Evolutionary conservation across 2,888 invertebrate genomes (phyloP).

Genomic region (Dicyrtoma fusca): DNA sequence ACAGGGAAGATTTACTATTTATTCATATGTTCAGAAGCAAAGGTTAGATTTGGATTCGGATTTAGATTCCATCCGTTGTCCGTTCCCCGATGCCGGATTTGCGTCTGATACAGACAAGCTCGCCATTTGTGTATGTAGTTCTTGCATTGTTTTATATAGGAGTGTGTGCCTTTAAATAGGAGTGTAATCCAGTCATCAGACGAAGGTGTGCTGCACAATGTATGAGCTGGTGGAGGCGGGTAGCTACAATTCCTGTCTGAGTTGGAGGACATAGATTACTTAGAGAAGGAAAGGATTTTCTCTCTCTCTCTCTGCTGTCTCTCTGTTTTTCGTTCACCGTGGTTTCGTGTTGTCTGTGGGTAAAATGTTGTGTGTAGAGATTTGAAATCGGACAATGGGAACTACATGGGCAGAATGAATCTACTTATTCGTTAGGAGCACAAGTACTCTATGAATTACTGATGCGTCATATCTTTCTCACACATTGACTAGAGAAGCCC

Average conservation of each 20-base stretch:
- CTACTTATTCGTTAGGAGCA: neutral
- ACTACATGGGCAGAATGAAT: too few species aligned
- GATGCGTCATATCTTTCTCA: conserved; percentile 32
- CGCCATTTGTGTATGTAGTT: too few species aligned
- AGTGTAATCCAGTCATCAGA: too few species aligned
- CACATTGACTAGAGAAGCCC: neutral
- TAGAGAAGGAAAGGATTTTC: too few species aligned
- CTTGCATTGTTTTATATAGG: neutral
- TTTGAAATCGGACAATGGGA: neutral
- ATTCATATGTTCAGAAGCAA: neutral
- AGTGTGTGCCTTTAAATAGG: neutral
- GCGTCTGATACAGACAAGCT: too few species aligned
- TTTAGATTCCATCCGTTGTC: neutral
- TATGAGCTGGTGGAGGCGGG: too few species aligned
- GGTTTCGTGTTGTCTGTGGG: neutral
- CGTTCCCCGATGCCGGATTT: neutral
- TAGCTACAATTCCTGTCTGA: too few species aligned
- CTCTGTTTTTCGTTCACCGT: neutral
- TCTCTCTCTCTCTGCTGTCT: too few species aligned
- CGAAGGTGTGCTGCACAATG: too few species aligned
- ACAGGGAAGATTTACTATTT: neutral
- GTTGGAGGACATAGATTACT: neutral
- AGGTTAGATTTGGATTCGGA: neutral
- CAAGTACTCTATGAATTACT: conserved; percentile 31
- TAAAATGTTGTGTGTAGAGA: neutral